Percentiles rank a stretch among this genome's conserved stretches.
These are phyloP conservation scores for Blennius ocellaris DNA, from an alignment of 2,113 vertebrate species.

Conservation along the genomic window DNA sequence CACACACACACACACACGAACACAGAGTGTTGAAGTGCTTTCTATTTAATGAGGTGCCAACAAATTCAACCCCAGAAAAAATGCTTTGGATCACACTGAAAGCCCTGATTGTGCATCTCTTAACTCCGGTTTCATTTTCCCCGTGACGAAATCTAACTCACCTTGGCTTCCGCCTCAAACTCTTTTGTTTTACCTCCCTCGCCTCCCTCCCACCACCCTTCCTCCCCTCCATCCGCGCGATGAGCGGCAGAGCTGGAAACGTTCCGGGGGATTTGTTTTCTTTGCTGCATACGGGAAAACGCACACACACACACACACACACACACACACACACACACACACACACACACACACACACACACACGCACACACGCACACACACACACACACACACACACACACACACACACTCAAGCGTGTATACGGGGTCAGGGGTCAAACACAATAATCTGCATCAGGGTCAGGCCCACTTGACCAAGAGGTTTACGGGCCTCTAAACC, in stretches of 20 bases:
- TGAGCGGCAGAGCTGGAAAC: conserved; percentile 45
- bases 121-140: conserved; percentile 13
- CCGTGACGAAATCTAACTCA: conserved; percentile 29
- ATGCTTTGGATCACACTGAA: neutral
- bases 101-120: neutral
- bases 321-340: conserved; percentile 25
- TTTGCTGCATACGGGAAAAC: conserved; percentile 22
- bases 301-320: conserved; percentile 52
- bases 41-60: neutral
- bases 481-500: conserved; percentile 75
- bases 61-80: neutral
- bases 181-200: neutral
- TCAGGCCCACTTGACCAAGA: conserved; percentile 73
- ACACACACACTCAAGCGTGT: conserved; percentile 13
- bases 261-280: conserved; percentile 40
- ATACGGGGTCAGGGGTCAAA: conserved; percentile 59
- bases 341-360: conserved; percentile 21
- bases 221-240: conserved; percentile 9
- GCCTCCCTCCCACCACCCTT: conserved; percentile 31
- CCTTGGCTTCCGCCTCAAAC: conserved; percentile 3
- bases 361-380: conserved; percentile 37
- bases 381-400: conserved; percentile 40
- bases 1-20: no score
- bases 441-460: conserved; percentile 67
- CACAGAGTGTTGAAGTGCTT: neutral